Conservation (phyloP, 2,797 vertebrate species). For the Gymnocypris eckloni region DNA sequence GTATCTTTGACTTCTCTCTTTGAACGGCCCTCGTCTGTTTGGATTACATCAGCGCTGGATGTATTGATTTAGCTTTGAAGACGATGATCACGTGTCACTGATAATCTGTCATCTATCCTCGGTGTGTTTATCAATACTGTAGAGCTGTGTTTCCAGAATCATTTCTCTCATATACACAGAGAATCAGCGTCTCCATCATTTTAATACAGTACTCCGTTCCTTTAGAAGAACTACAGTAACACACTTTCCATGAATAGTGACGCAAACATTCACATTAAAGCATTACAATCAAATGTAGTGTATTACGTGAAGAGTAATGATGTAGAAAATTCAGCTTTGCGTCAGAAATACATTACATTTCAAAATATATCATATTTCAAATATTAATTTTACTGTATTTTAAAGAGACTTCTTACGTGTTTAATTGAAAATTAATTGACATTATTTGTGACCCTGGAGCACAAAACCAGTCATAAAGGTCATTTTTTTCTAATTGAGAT, state of each 20-base stretch:
- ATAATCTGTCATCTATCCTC: not conserved
- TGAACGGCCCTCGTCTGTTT: slow-evolving; percentile 24
- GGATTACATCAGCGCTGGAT: slow-evolving; percentile 22
- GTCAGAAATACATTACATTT: too few species aligned
- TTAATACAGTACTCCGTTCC: not conserved
- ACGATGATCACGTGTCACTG: not conserved
- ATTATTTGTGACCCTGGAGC: too few species aligned
- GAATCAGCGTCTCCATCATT: not conserved
- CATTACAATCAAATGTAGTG: not conserved
- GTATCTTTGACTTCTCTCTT: slow-evolving; percentile 32
- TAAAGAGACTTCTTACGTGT: too few species aligned
- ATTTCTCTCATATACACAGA: not conserved
- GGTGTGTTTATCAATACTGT: not conserved
- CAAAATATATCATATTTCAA: too few species aligned
- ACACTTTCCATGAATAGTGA: not conserved
- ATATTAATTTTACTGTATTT: too few species aligned
- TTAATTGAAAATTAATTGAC: too few species aligned
- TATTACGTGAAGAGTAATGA: too few species aligned
- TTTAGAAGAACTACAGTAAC: not conserved
- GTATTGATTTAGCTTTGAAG: slow-evolving; percentile 25
- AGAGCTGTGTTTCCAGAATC: not conserved
- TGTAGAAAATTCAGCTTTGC: too few species aligned
- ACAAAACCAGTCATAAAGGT: too few species aligned
- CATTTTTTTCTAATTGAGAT: too few species aligned
- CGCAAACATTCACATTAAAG: not conserved